Conservation (phyloP, 2,797 vertebrate species). For the Hemibagrus guttatus region DNA sequence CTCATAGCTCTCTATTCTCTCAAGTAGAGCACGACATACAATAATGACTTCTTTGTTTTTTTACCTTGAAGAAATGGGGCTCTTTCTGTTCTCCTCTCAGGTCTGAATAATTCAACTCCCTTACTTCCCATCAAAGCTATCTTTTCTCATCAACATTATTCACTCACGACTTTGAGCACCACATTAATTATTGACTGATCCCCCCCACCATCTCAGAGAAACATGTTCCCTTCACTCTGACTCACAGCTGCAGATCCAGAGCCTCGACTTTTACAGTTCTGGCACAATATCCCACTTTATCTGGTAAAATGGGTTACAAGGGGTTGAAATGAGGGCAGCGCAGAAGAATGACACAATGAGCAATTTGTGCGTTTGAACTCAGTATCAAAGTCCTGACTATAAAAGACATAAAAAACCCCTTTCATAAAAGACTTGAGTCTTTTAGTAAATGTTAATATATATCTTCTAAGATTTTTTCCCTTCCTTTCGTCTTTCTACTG, state of each 20-base stretch:
- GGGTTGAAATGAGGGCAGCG: conserved; percentile 42
- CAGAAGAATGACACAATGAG: conserved; percentile 28
- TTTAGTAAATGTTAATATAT: background rate
- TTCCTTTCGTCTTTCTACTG: background rate
- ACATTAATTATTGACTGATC: conserved; percentile 67
- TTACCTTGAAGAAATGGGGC: background rate
- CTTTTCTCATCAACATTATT: conserved; percentile 60
- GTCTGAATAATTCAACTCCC: conserved; percentile 22
- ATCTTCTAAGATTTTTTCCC: background rate
- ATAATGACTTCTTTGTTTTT: background rate
- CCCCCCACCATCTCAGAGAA: background rate
- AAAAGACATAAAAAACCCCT: background rate
- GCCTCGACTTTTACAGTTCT: background rate
- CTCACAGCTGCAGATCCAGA: conserved; percentile 7
- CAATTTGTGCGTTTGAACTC: background rate
- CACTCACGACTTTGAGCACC: conserved; percentile 42
- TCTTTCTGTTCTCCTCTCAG: conserved; percentile 19
- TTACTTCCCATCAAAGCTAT: conserved; percentile 54
- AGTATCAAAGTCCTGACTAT: background rate
- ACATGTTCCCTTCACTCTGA: background rate
- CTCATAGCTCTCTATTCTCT: background rate
- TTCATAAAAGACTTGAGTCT: background rate
- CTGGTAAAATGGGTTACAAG: conserved; percentile 2
- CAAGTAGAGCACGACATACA: background rate
- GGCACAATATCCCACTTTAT: background rate